Conservation (phyloP, 2,797 vertebrate species). For the Dromococcyx pavoninus region DNA sequence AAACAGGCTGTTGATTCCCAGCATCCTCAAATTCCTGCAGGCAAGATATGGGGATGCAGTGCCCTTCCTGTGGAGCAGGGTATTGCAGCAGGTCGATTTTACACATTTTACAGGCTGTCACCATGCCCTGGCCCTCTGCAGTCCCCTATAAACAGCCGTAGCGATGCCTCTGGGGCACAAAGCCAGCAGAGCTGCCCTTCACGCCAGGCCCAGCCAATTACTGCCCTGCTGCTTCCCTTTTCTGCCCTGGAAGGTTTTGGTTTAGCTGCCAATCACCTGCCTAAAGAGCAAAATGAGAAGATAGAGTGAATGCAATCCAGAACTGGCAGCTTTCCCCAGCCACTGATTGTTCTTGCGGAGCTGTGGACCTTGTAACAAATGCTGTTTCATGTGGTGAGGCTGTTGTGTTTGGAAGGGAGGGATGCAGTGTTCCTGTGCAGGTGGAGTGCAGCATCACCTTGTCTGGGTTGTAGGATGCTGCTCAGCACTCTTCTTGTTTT, state of each 20-base stretch:
- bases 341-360: background rate
- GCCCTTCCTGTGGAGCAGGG: background rate
- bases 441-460: background rate
- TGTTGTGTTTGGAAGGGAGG: background rate
- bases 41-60: accelerated
- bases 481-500: background rate
- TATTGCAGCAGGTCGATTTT: background rate
- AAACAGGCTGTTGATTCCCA: background rate
- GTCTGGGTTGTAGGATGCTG: background rate
- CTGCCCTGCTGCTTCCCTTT: background rate
- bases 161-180: background rate
- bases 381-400: background rate
- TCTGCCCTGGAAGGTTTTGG: background rate
- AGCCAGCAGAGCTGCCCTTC: background rate
- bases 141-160: background rate
- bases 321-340: background rate
- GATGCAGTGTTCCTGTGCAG: background rate
- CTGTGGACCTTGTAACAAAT: background rate
- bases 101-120: accelerated
- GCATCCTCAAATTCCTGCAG: accelerated
- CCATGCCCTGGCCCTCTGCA: accelerated
- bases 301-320: slow-evolving; percentile 12
- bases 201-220: background rate
- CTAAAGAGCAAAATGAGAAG: background rate
- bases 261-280: background rate